Evolutionary conservation across 2,888 invertebrate genomes (phyloP), one percentile per base, ranked within the genome.

Genomic region (Epirrhoe tristata): DNA sequence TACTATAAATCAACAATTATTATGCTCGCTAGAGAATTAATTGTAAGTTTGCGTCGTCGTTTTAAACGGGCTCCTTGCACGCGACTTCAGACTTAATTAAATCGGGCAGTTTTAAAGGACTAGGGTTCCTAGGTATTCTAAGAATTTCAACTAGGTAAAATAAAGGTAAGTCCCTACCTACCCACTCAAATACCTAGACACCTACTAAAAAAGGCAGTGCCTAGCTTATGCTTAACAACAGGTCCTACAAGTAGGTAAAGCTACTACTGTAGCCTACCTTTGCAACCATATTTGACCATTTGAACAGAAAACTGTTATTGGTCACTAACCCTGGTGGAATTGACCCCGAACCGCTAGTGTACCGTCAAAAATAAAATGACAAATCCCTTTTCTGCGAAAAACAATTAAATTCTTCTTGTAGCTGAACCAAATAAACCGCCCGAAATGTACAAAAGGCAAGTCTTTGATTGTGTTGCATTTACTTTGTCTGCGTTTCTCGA

Each of bases 41-140:
- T 62, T 62, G 48, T 55, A 36, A 55, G 55, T 46, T 55, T 17
- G 46, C 43, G 46, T 60, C 48, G 59, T 57, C 51, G 39, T 43
- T 43, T 60, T n/a, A 31, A 70, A 70, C 65, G 62, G 58, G n/a
- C 53, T 43, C 50, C 7, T 6, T 50, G 43, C 70, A 70, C 65
- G 67, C 70, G 60, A 67, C 57, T 16, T 16, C 48, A 48, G 48
- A 48, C 16, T 48, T 16, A 46, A 46, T 46, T 48, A 48, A 48
- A 48, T 12, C 14, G 16, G 48, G 48, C 48, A 48, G 16, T 48
- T 16, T 16, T 14, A 16, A 48, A 48, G 48, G 12, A 4, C 39
- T 48, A 48, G 16, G 14, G 4, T 46, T 14, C 12, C 46, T 14
- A 46, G 10, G 5, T 46, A 46, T 6, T n/a, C 46, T 5, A n/a